Base-by-base conservation (phyloP, 2,113 vertebrate genomes). In the Cranoglanis bouderius region DNA sequence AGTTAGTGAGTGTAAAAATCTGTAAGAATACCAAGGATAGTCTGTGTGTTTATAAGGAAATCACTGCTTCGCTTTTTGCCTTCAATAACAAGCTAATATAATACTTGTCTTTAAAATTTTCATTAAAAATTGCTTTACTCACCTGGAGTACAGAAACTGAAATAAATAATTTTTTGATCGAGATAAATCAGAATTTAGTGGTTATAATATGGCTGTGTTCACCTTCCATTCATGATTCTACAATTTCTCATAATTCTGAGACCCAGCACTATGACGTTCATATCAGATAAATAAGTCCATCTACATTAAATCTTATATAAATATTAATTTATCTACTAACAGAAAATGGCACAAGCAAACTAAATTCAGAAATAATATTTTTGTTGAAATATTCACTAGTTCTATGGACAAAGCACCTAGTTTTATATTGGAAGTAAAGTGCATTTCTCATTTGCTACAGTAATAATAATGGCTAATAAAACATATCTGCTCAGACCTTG, bases 341-440 rank as follows among this genome's bases (percentile, higher is more conserved):
- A 67, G 84, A 92, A 85, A 91, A 89, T 70, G 89, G 81, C 88
- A 88, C 72, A 92, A 59, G 63, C 90, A 91, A 80, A 78, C 53
- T 43, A 38, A 55, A 53, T 85, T 86, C 59, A 88, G 57, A 78
- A 92, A 92, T 86, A 90, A 51, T 83, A 63, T 81, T 92, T 93
- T 93, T 91, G 88, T 85, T 91, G 90, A 92, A 86, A 94, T 91
- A 90, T 93, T 93, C 92, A 93, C 91, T 84, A 92, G 91, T 93
- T 92, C 91, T 81, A 90, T 85, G 91, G 91, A 92, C 84, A 90
- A 93, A 93, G 88, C 91, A 91, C 88, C 88, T 91, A 89, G 75
- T 89, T 75, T 92, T 67, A 72, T 88, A 29, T 84, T 70, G 92
- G 82, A 49, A 92, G 89, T 94, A 95, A 95, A 95, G 95, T 95